Conservation (phyloP, 2,888 invertebrate genomes). For the Phania funesta region DNA sequence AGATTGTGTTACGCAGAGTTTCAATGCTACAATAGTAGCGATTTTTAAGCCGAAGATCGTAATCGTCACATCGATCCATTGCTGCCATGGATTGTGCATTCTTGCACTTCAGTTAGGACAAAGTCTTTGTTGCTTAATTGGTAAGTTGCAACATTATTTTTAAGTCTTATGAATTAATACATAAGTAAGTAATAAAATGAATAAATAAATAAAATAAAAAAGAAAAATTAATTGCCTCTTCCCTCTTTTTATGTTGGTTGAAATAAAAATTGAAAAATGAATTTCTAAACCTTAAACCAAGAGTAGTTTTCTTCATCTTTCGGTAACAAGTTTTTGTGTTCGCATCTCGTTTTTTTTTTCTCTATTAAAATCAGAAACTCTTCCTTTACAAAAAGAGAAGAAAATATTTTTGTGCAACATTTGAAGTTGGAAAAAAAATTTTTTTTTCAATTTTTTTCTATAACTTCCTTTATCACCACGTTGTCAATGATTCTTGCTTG, state of each 20-base stretch:
- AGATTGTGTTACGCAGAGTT: too few relatives aligned
- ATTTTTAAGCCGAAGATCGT: too few relatives aligned
- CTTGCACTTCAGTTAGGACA: too few relatives aligned
- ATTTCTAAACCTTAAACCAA: slow-evolving; percentile 22
- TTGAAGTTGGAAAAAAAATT: slow-evolving; percentile 42
- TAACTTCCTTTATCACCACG: slow-evolving; percentile 59
- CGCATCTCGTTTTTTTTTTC: background rate
- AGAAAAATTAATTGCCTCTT: background rate
- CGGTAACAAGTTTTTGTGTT: slow-evolving; percentile 7
- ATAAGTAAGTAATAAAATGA: too few relatives aligned
- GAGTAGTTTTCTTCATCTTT: slow-evolving; percentile 34
- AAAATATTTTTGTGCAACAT: slow-evolving; percentile 37
- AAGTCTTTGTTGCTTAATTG: too few relatives aligned
- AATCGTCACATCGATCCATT: too few relatives aligned
- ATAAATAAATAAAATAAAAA: too few relatives aligned
- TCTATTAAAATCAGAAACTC: slow-evolving; percentile 42
- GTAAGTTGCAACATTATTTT: too few relatives aligned
- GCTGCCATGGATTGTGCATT: too few relatives aligned
- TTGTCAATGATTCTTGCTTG: slow-evolving; percentile 41
- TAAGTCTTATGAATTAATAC: too few relatives aligned
- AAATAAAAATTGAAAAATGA: background rate
- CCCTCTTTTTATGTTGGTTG: background rate
- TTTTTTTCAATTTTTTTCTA: slow-evolving; percentile 53
- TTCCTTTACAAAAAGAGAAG: slow-evolving; percentile 4
- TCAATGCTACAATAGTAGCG: too few relatives aligned